Evolutionary conservation across 1,140 invertebrate genomes (phyloP), one percentile per base, ranked within the genome.

Genomic region (Cydia amplana): DNA sequence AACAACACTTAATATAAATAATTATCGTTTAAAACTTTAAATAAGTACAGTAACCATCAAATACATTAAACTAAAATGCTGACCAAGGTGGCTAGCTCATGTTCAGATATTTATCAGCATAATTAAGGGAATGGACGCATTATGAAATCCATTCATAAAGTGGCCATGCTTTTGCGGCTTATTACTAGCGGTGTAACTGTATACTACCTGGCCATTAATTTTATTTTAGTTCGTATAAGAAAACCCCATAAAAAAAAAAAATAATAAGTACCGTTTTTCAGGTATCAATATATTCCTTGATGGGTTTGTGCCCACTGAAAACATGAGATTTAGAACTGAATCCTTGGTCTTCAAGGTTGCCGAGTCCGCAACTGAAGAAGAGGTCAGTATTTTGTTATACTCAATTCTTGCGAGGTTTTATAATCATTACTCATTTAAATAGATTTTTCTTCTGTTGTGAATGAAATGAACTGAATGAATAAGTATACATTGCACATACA

Each of bases 211-310:
- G 40, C 10, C 40, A 43, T 43, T 0, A 0, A 43, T 12, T 43
- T 43, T 10, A 43, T 32, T 5, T 5, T 3, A 12, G 10, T 43
- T 43, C 14, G 40, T 43, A 32, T 32, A 32, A 32, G 28, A 43
- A 43, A 43, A 43, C 12, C 12, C 7, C 40, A 43, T 2, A 43
- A 43, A 43, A 7, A 4, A 43, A 43, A 43, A 12, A 43, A 55
- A 20, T 20, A 43, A 55, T 51, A 74, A 64, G 43, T 10, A 60
- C 46, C 46, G 49, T 77, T 79, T 36, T 72, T 55, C 82, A 96
- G 96, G 97, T 85, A 99, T 99, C 85, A 99, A 99, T 91, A 99
- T 99, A 86, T 99, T 99, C 93, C 95, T 99, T 78, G 99, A 99
- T 93, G 99, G 99, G 60, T 99, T 99, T 94, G 98, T 99, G 4